Percentiles rank a stretch among this genome's conserved stretches.
Evolutionary conservation across 2,888 invertebrate genomes (phyloP).

Genomic region (Sarcophaga subvicina): DNA sequence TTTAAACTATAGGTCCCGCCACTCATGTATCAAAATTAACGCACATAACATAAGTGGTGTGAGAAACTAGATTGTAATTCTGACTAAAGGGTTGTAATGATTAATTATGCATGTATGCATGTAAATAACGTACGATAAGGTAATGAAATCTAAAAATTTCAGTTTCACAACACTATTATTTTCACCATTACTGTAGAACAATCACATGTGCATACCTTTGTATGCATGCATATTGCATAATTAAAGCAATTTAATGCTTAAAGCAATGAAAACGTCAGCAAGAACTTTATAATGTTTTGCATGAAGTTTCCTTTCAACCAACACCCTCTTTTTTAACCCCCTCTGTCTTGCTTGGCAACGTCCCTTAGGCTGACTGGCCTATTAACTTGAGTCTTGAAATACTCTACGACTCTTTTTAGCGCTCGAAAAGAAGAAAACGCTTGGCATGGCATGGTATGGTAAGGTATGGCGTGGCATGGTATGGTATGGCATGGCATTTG

Average conservation of each 20-base stretch:
- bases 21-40: too few species aligned
- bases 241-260: conserved; percentile 63
- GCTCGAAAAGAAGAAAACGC: background rate
- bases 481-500: background rate
- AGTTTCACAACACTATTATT: background rate
- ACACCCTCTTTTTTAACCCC: conserved; percentile 21
- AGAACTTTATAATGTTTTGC: conserved; percentile 45
- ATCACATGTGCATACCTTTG: conserved; percentile 21
- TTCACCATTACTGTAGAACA: background rate
- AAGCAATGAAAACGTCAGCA: conserved; percentile 64
- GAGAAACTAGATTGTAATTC: too few species aligned
- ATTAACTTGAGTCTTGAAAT: conserved; percentile 16
- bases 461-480: conserved; percentile 19
- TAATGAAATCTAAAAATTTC: too few species aligned
- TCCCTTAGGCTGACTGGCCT: conserved; percentile 1
- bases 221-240: conserved; percentile 34
- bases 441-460: background rate
- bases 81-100: too few species aligned
- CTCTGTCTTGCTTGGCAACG: background rate
- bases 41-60: too few species aligned
- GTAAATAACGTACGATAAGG: too few species aligned
- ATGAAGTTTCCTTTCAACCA: background rate
- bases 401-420: background rate
- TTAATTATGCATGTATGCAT: too few species aligned
- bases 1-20: too few species aligned